phyloP scores from a whole-genome alignment of 2,113 vertebrate species.

The Gavia stellata region DNA sequence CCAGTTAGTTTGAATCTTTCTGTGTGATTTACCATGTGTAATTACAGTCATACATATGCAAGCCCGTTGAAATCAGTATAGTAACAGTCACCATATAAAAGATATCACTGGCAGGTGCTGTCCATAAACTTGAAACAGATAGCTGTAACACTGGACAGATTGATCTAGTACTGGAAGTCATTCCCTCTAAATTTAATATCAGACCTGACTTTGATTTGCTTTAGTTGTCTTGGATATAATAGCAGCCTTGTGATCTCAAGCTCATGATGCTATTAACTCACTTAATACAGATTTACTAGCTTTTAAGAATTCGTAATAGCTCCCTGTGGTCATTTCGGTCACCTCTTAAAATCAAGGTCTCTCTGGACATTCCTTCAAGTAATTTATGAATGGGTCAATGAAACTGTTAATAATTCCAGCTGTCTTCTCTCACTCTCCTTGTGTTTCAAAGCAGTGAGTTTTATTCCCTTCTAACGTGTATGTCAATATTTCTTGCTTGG shows the following conservation, averaged over 20 bases:
- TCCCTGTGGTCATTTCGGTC: neutral
- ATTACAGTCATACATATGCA: neutral
- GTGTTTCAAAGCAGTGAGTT: neutral
- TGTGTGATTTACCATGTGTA: neutral
- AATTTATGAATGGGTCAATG: neutral
- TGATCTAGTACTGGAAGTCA: neutral
- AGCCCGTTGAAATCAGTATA: neutral
- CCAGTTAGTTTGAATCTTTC: neutral
- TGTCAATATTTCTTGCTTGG: neutral
- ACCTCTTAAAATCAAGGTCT: neutral
- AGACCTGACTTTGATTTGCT: neutral
- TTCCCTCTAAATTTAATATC: neutral
- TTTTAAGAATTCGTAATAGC: neutral
- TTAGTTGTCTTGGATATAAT: neutral
- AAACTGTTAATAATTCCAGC: neutral
- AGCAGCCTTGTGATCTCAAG: neutral
- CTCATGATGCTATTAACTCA: neutral
- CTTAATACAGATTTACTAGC: neutral
- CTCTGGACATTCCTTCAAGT: neutral
- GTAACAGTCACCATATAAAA: neutral
- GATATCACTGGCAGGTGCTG: neutral
- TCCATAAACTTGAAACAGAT: neutral
- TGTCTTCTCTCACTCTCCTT: neutral
- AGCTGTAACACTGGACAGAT: neutral
- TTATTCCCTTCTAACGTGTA: neutral